Evolutionary conservation across 1,140 invertebrate genomes (phyloP), one percentile per base, ranked within the genome.

Genomic region (Papilio polytes): DNA sequence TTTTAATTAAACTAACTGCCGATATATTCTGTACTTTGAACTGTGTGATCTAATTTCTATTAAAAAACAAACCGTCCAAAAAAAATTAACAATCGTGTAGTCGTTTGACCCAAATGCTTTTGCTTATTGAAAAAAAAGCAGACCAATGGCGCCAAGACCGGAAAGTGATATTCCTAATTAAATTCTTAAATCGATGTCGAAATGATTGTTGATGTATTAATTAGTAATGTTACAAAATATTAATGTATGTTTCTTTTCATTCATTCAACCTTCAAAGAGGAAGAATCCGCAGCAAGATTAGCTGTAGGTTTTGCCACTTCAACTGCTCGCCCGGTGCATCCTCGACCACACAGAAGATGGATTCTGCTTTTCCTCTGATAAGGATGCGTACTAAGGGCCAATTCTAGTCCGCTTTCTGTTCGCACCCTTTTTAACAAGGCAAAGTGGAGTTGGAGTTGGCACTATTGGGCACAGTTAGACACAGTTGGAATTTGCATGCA

Each of bases 171-270:
- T 15, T 48, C 72, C 74, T 76, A 76, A 51, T 76, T 76, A 51
- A 76, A 76, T 51, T 26, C 46, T 53, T 76, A 76, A 76, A 76
- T 76, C 46, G 74, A 76, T 53, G 46, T 46, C 74, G 46, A 51
- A 76, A 51, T 51, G 74, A 76, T 76, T 76, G 44, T 51, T 76
- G 8, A 74, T 74, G 48, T 48, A 44, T 44, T 48, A 44, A n/a
- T 63, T 8, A 2, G 20, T 22, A 59, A 20, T 59, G n/a, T 59
- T 3, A 59, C 48, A 6, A 18, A 6, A 59, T 63, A 26, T 22
- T 13, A 26, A 26, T 26, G 10, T 26, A 63, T 22, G 20, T 26
- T 63, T 13, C 20, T 26, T 26, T n/a, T 20, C 9, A n/a, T 59
- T 59, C 7, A 22, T 20, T 59, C 56, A 59, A 59, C n/a, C 1